Evolutionary conservation across 1,140 invertebrate species (phyloP), one percentile per base, ranked within the genome.

Genomic region (Rhynchophorus ferrugineus): DNA sequence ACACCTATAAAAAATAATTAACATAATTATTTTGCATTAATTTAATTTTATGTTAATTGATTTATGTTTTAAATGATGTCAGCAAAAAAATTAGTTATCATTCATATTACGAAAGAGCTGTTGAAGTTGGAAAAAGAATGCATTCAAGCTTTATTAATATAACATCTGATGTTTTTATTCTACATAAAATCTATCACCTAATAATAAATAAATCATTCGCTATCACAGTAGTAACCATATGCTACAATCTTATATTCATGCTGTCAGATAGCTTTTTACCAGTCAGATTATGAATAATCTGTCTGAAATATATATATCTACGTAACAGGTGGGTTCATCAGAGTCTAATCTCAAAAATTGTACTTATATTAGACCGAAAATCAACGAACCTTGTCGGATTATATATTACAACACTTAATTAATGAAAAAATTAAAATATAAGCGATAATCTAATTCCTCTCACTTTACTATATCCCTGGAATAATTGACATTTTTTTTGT

Each of bases 271-370:
- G 57, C 49, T 53, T 59, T 59, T 55, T 53, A 59, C 48, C 39
- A 55, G 53, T 55, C 57, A 59, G 44, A 59, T 59, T 59, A 59
- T 47, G 38, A 52, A 54, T 53, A 59, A 59, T 56, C 57, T 59
- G 49, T 44, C 51, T 55, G 45, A 46, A 58, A 58, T 54, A 51
- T 50, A 55, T 55, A 54, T 54, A 54, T 48, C 39, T 48, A 58
- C 52, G 37, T 58, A 58, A 58, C 57, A 59, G 57, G 57, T 59
- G 57, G 57, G 57, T 59, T 59, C 57, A 58, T 58, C 52, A 54
- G 52, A 22, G 38, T 35, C 52, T 58, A 59, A 59, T 59, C 57
- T 59, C 54, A 35, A 48, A 49, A 55, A 44, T 49, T 55, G 53
- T 37, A 55, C 36, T 49, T 49, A 49, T 55, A 55, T 55, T 49